phyloP scores from a whole-genome alignment of 2,797 vertebrate genomes.

The Pitangus sulphuratus region DNA sequence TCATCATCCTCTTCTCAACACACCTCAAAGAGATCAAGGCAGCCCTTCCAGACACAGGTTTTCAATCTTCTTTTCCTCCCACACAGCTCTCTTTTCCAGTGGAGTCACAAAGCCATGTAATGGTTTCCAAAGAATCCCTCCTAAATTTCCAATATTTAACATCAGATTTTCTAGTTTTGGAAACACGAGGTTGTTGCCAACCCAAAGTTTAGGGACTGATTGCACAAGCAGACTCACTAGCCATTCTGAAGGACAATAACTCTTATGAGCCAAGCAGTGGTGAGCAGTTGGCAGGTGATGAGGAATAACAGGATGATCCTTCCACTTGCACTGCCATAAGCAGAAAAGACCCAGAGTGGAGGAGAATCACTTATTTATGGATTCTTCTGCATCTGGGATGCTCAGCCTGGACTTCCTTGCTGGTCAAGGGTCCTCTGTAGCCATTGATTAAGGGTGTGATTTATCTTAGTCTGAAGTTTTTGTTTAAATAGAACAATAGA shows the following conservation, averaged over 20 bases:
- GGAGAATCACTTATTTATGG: neutral
- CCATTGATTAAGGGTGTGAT: neutral
- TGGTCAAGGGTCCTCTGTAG: neutral
- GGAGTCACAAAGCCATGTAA: slow-evolving; percentile 29
- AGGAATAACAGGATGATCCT: slow-evolving; percentile 36
- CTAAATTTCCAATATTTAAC: slow-evolving; percentile 62
- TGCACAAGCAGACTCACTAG: slow-evolving; percentile 46
- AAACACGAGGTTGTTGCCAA: slow-evolving; percentile 25
- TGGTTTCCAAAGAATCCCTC: slow-evolving; percentile 59
- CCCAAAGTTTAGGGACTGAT: slow-evolving; percentile 21
- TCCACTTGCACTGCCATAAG: neutral
- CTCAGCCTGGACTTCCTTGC: neutral
- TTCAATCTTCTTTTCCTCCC: slow-evolving; percentile 38
- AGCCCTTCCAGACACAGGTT: slow-evolving; percentile 29
- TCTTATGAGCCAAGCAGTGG: neutral
- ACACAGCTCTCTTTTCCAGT: slow-evolving; percentile 45
- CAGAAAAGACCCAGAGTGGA: neutral
- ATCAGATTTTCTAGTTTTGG: slow-evolving; percentile 67
- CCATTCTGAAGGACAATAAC: slow-evolving; percentile 32
- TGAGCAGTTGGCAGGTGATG: slow-evolving; percentile 40
- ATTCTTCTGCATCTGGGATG: neutral
- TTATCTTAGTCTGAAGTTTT: neutral
- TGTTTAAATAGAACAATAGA: neutral
- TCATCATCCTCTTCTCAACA: neutral
- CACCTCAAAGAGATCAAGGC: neutral